Evolutionary conservation across 2,797 vertebrate genomes (phyloP).

Genomic region (Neosilurus hyrtlii): DNA sequence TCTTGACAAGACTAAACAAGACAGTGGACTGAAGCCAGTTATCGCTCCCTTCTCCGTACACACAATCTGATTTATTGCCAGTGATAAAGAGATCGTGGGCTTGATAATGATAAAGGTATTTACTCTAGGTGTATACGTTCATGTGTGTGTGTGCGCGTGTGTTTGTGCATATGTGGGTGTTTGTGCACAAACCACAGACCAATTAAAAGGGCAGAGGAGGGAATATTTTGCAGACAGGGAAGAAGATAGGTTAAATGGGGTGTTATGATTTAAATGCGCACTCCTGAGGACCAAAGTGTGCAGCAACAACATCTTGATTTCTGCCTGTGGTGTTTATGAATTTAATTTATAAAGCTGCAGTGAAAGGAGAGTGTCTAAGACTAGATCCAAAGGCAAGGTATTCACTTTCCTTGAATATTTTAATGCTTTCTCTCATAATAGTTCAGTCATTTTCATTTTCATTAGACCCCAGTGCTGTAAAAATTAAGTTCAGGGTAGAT

Average conservation of each 20-base stretch:
- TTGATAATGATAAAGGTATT: conserved; percentile 29
- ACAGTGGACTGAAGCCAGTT: conserved; percentile 45
- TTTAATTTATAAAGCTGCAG: conserved; percentile 1
- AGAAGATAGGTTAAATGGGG: conserved; percentile 50
- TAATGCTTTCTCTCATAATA: not conserved
- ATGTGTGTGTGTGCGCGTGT: not conserved
- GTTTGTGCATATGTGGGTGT: conserved; percentile 23
- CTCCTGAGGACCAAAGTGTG: conserved; percentile 23
- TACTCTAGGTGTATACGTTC: conserved; percentile 9
- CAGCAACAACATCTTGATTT: conserved; percentile 26
- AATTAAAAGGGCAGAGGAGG: conserved; percentile 42
- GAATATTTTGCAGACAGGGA: conserved; percentile 42
- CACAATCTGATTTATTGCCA: conserved; percentile 11
- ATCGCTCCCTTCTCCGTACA: not conserved
- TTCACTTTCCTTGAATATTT: not conserved
- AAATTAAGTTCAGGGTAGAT: not conserved
- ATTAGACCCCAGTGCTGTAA: not conserved
- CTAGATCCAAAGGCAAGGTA: not conserved
- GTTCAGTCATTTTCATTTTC: not conserved
- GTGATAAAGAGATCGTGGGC: conserved; percentile 13
- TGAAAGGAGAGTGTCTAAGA: not conserved
- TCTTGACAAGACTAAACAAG: not conserved
- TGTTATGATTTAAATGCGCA: conserved; percentile 49
- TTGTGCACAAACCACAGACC: conserved; percentile 37
- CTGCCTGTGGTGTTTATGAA: conserved; percentile 17